Base-by-base conservation (phyloP, 2,797 vertebrate species). In the Gymnoscopelus microlampas region DNA sequence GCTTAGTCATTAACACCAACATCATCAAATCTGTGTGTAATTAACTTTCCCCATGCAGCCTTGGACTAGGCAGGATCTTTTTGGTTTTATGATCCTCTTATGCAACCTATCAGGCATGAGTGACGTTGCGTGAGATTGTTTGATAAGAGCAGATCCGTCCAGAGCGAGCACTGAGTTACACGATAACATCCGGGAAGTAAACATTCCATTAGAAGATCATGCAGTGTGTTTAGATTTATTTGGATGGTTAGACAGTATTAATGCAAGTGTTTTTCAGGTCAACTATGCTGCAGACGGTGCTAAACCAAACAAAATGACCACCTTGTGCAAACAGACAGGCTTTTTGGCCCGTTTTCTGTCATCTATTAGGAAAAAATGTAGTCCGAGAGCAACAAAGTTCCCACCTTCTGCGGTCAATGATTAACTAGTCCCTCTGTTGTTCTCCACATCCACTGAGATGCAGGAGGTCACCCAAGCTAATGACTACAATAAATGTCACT, bases 321-420 rank as follows among this genome's bases (percentile, higher is more conserved):
- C 63, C 63, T 62, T 76, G 1, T 56, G 71, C 29, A 80, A 77
- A 79, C 53, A 71, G 23, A 23, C 51, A 19, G 51, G 29, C 29
- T 63, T 24, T 0, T 1, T 54, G 12, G 8, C 9, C 12, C 0
- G 0, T 19, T 56, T 72, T 59, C 32, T 29, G 26, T 49, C 24
- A 26, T 66, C 39, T 49, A 19, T 61, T 39, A 39, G 5, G 35
- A 39, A 5, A 39, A 7, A 39, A 39, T 6, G 5, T 39, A 39
- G 39, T 44, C 39, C 8, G 5, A 39, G 35, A 44, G 39, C 39
- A 8, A 44, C 39, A 44, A 10, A 26, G 61, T 75, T 82, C 53
- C 71, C 79, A 84, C 58, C 63, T 64, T 14, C 53, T 50, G 19
- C 26, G 76, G 86, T 87, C 70, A 87, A 90, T 92, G 78, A 92